Evolutionary conservation across 1,140 invertebrate species (phyloP), one percentile per base, ranked within the genome.

Genomic region (Papilio xuthus): DNA sequence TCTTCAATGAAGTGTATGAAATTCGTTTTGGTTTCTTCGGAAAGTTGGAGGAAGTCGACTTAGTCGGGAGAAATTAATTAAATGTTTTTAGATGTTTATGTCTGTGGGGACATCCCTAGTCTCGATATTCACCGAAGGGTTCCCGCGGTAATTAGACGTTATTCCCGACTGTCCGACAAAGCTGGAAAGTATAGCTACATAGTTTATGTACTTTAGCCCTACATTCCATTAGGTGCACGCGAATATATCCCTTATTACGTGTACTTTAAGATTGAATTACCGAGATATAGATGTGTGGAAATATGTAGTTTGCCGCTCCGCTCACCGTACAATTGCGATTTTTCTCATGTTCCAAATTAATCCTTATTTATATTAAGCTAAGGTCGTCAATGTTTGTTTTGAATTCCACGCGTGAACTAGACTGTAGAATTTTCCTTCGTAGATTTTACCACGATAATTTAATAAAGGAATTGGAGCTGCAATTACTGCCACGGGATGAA

Each of bases 61-160:
- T 47, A 3, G 44, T 47, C 15, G 44, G 12, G 18, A 50, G 15
- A 50, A 18, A 56, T 37, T 23, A 32, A 67, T 32, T 67, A 28
- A 67, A 32, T 7, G 10, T 67, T 32, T 18, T 63, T 18, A 23
- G 6, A 41, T 70, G 67, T 41, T 70, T 70, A 13, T 7, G 13
- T 70, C 8, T 47, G 2, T 42, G 9, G 72, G 47, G n/a, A 74
- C 72, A n/a, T 74, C 72, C 73, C 73, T 76, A 56, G 37, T 63
- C 20, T 53, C 18, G 15, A 60, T 76, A 76, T 76, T 76, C 53
- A 76, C 73, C 53, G 50, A 60, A 76, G 73, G 73, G 53, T 76
- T 76, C 73, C 53, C 73, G 73, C 73, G 73, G 26, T 76, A 76
- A 76, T 76, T 76, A 76, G 73, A 76, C 73, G 50, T 60, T 60